Conservation (phyloP, 2,797 vertebrate genomes). For the Buphagus erythrorhynchus region DNA sequence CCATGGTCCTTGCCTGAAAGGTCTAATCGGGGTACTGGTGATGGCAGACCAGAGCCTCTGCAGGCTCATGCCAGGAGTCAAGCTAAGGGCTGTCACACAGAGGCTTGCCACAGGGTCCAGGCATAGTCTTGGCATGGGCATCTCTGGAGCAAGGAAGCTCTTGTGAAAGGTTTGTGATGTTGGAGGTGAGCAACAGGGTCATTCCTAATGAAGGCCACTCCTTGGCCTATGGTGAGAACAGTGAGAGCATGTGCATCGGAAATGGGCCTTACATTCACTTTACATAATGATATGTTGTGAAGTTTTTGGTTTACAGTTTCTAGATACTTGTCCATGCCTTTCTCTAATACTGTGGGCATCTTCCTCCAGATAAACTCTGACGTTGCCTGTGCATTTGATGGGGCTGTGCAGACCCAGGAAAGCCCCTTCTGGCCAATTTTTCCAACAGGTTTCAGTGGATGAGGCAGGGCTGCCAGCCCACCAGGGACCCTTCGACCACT, state of each 20-base stretch:
- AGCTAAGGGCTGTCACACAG: neutral
- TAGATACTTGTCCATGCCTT: neutral
- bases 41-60: neutral
- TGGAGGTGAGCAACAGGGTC: neutral
- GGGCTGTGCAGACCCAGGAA: neutral
- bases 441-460: neutral
- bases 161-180: neutral
- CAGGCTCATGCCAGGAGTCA: neutral
- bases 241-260: neutral
- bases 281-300: neutral
- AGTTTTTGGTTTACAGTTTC: neutral
- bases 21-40: accelerated
- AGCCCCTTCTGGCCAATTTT: neutral
- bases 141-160: neutral
- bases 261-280: neutral
- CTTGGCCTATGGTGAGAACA: neutral
- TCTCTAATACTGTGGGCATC: neutral
- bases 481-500: neutral
- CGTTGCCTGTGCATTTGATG: neutral
- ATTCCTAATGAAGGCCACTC: neutral
- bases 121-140: neutral
- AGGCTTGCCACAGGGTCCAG: neutral
- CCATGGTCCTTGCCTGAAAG: neutral
- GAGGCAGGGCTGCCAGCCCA: neutral
- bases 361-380: neutral